Evolutionary conservation across 2,797 vertebrate genomes (phyloP), one percentile per base, ranked within the genome.

Genomic region (Esox masquinongy): DNA sequence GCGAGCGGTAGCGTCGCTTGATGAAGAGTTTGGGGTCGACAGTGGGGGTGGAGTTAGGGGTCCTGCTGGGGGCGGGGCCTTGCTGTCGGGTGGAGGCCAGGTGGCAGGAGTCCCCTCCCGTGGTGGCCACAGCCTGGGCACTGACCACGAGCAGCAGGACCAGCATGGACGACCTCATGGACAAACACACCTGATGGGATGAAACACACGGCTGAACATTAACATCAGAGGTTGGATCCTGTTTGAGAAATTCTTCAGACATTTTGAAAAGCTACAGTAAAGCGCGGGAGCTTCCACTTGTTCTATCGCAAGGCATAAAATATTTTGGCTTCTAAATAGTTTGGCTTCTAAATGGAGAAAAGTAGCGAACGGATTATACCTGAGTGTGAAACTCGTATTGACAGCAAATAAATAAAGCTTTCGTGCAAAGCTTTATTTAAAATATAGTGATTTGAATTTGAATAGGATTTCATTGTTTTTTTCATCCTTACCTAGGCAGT

Each of bases 151-250:
- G 95, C 89, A 96, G 93, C 94, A 96, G 94, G 91, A 94, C 94
- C 95, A 99, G 95, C 96, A 94, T 93, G 91, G 96, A 96, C 93
- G 95, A 97, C 94, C 95, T 95, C 97, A 97, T 96, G 96, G 95
- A 93, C 95, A 93, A 84, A 79, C 81, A 36, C 56, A 90, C 89
- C 92, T 93, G 81, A 68, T 63, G 77, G 26, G 0, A 12, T 43
- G 47, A 73, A 51, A 56, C 22, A 73, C 24, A 31, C 12, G 16
- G 29, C 12, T 8, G 22, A n/a, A 59, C 56, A 59, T 9, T 16
- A 59, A 59, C 8, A 16, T 17, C 22, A 59, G 56, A 24, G 56
- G 11, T 61, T 24, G 11, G 24, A 61, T 61, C 56, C n/a, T 56
- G 53, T 56, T 56, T n/a, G n/a, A 56, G 53, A n/a, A 8, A 39